Evolutionary conservation across 2,113 vertebrate species (phyloP).

Genomic region (Elanoides forficatus): DNA sequence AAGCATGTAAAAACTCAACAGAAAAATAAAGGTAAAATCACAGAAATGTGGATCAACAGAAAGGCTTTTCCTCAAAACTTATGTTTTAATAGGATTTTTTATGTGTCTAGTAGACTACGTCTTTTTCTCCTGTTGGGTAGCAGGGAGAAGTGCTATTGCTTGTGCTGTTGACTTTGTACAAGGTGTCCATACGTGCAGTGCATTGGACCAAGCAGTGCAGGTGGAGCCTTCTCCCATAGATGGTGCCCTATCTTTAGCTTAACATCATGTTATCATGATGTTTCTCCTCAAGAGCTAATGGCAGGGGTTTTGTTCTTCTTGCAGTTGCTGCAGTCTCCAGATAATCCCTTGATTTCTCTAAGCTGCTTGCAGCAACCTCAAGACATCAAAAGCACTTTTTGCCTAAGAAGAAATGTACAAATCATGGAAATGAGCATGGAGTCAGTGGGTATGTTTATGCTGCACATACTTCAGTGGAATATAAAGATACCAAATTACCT

Average conservation of each 20-base stretch:
- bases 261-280: not conserved
- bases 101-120: not conserved
- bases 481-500: not conserved
- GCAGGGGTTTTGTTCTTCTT: not conserved
- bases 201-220: not conserved
- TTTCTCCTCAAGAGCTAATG: not conserved
- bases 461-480: not conserved
- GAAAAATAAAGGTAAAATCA: not conserved
- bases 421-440: conserved; percentile 13
- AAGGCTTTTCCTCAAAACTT: not conserved
- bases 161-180: not conserved
- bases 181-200: rapidly evolving
- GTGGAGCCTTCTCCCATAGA: not conserved
- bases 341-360: not conserved
- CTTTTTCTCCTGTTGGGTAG: not conserved
- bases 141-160: not conserved
- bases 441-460: conserved; percentile 4
- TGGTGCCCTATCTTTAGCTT: not conserved
- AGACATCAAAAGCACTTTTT: not conserved
- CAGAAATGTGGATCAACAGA: not conserved
- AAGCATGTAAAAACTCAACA: not conserved
- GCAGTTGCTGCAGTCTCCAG: not conserved
- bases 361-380: not conserved
- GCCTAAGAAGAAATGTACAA: not conserved
- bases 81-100: not conserved